These are phyloP conservation scores for Oxyruncus cristatus DNA, from an alignment of 2,113 vertebrate species.

Conservation along the genomic window DNA sequence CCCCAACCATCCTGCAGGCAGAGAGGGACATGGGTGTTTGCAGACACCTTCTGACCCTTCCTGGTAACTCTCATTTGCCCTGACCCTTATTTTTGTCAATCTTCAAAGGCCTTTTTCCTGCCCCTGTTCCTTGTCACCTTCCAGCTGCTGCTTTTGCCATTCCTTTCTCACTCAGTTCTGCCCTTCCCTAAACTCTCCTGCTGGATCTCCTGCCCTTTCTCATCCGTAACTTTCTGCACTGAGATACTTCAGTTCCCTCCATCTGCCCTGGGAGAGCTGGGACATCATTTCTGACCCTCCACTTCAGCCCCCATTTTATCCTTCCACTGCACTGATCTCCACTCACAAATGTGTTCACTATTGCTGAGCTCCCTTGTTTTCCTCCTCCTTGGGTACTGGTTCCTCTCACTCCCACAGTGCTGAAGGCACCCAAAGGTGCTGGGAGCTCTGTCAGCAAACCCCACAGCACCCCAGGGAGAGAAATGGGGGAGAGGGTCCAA, in stretches of 20 bases:
- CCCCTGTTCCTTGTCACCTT: background rate
- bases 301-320: background rate
- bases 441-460: background rate
- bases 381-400: background rate
- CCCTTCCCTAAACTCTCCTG: background rate
- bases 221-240: background rate
- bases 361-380: background rate
- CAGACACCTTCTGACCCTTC: background rate
- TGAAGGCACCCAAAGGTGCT: background rate
- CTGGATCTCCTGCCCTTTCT: background rate
- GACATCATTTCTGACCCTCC: background rate
- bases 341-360: background rate
- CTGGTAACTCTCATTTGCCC: background rate
- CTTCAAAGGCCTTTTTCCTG: background rate
- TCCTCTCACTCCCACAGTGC: background rate
- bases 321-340: background rate
- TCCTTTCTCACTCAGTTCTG: background rate
- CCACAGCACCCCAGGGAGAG: background rate
- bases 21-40: accelerated
- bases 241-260: background rate
- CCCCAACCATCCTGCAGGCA: background rate
- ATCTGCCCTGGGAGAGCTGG: background rate
- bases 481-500: background rate
- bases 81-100: background rate
- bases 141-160: background rate